Evolutionary conservation across 2,888 invertebrate species (phyloP).

Genomic region (Amiota minor): DNA sequence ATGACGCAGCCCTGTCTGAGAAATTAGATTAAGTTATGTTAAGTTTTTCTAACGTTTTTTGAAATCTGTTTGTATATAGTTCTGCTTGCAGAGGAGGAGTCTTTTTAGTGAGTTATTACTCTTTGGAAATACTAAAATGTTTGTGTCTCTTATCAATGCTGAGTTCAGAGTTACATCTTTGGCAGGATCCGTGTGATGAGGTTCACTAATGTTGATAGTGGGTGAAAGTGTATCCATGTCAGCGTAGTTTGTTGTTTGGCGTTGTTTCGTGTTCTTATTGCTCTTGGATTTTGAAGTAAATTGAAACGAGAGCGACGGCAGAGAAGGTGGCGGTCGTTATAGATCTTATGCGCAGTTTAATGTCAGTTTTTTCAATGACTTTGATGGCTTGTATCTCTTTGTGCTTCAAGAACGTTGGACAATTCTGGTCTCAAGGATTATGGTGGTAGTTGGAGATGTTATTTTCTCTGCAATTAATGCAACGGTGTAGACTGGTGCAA

Average conservation of each 20-base stretch:
- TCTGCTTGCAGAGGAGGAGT: not conserved
- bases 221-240: not conserved
- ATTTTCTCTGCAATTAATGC: too few species aligned
- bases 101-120: constrained; percentile 10
- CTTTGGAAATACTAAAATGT: constrained; percentile 6
- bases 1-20: not conserved
- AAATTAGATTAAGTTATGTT: not conserved
- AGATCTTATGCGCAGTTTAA: not conserved
- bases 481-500: too few species aligned
- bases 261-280: not conserved
- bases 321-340: not conserved
- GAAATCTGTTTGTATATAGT: too few species aligned
- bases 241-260: not conserved
- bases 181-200: not conserved
- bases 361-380: constrained; percentile 5
- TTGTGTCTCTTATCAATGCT: not conserved
- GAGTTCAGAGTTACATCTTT: not conserved
- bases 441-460: too few species aligned
- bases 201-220: not conserved
- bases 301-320: not conserved
- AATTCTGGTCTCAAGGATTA: not conserved
- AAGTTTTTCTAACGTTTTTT: not conserved
- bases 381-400: constrained; percentile 7
- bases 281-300: not conserved
- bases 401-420: constrained; percentile 15